Evolutionary conservation across 2,888 invertebrate genomes (phyloP).

Genomic region (Archips crataeganus): DNA sequence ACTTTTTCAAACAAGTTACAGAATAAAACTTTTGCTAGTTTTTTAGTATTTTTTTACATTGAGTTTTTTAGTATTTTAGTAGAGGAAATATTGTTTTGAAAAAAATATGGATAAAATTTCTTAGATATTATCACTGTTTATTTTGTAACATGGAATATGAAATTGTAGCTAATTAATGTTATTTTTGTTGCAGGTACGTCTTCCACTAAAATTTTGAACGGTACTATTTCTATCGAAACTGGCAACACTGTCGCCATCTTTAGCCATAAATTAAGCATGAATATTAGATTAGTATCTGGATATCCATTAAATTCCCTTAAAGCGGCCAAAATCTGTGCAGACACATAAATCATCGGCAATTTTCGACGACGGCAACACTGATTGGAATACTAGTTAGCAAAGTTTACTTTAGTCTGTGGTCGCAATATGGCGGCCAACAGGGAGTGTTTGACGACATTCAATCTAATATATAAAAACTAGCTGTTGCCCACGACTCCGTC

Average conservation of each 20-base stretch:
- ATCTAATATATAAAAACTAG: neutral
- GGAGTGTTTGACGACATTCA: neutral
- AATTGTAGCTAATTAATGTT: neutral
- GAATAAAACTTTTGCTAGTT: too few relatives aligned
- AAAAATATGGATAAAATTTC: too few relatives aligned
- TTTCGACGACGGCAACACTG: slow-evolving; percentile 69
- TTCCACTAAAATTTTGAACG: slow-evolving; percentile 1
- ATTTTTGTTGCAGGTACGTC: slow-evolving; percentile 46
- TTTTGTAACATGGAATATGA: too few relatives aligned
- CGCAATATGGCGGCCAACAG: slow-evolving; percentile 28
- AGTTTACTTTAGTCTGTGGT: slow-evolving; percentile 42
- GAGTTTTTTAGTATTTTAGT: too few relatives aligned
- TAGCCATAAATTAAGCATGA: slow-evolving; percentile 29
- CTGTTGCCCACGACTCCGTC: too few relatives aligned
- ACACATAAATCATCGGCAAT: slow-evolving; percentile 75
- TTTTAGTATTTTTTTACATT: too few relatives aligned
- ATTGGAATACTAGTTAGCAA: slow-evolving; percentile 65
- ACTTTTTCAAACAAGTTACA: too few relatives aligned
- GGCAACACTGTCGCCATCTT: slow-evolving; percentile 32
- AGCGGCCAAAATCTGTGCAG: slow-evolving; percentile 64
- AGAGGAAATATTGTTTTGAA: too few relatives aligned
- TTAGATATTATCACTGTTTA: too few relatives aligned
- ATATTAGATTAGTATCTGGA: slow-evolving; percentile 40
- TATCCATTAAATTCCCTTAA: slow-evolving; percentile 42
- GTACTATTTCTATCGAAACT: slow-evolving; percentile 1